These are phyloP conservation scores for Zaprionus tsacasi DNA, from an alignment of 1,140 invertebrate genomes.

Conservation along the genomic window DNA sequence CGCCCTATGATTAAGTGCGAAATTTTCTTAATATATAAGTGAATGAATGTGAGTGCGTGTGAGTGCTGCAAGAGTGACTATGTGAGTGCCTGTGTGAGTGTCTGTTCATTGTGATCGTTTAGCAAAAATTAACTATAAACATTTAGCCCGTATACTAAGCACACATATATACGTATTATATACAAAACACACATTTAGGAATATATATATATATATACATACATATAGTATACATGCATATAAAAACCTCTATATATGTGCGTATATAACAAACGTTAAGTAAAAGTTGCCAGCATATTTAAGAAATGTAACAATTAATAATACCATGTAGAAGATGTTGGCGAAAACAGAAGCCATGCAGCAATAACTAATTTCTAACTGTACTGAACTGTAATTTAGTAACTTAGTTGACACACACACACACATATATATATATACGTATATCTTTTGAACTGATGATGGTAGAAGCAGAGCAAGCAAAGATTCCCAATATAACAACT, in stretches of 20 bases:
- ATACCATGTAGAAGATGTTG: constrained; percentile 16
- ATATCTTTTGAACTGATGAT: constrained; percentile 7
- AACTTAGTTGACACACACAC: constrained; percentile 44
- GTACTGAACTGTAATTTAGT: constrained; percentile 57
- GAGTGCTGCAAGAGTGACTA: constrained; percentile 34
- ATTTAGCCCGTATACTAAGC: constrained; percentile 67
- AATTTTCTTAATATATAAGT: constrained; percentile 71
- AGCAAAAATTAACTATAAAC: constrained; percentile 80
- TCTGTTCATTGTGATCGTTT: constrained; percentile 76
- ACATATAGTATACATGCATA: constrained; percentile 58
- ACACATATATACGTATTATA: constrained; percentile 68
- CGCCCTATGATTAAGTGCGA: constrained; percentile 68
- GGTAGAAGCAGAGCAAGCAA: too few species aligned
- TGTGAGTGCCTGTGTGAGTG: constrained; percentile 56
- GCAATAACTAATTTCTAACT: constrained; percentile 74
- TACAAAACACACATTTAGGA: constrained; percentile 13
- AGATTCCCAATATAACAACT: too few species aligned
- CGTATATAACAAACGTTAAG: constrained; percentile 29
- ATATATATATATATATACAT: constrained; percentile 23
- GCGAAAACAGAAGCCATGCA: constrained; percentile 11
- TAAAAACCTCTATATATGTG: constrained; percentile 33
- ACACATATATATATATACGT: not conserved
- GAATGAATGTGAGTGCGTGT: constrained; percentile 48
- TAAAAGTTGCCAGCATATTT: constrained; percentile 50
- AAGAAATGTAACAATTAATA: constrained; percentile 35